Percentiles rank a stretch among this genome's conserved stretches.
Evolutionary conservation across 2,888 invertebrate species (phyloP).

Genomic region (Callyntrura guangdongensis): DNA sequence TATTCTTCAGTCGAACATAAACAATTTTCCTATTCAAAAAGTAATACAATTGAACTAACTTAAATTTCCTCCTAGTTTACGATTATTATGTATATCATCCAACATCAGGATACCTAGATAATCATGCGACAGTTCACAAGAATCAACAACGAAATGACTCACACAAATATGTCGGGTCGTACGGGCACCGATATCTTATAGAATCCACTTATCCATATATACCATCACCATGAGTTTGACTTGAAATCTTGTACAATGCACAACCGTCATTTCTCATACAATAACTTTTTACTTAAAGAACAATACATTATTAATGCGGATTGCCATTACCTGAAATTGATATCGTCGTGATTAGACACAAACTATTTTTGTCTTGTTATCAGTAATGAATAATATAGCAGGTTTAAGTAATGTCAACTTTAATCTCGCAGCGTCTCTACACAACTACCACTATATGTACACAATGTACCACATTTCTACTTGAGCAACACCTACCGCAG

Average conservation of each 20-base stretch:
- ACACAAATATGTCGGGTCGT: too few species aligned
- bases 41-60: too few species aligned
- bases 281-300: slow-evolving; percentile 40
- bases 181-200: too few species aligned
- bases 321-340: slow-evolving; percentile 19
- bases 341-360: neutral
- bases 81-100: too few species aligned
- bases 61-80: too few species aligned
- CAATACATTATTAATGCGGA: slow-evolving; percentile 25
- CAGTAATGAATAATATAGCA: slow-evolving; percentile 8
- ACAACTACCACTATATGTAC: too few species aligned
- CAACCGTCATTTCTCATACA: neutral
- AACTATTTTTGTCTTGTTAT: neutral
- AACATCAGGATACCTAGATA: too few species aligned
- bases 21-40: too few species aligned
- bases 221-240: neutral
- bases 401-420: neutral
- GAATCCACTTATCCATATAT: neutral
- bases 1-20: neutral
- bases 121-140: too few species aligned
- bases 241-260: neutral
- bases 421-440: neutral
- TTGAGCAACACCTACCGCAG: neutral
- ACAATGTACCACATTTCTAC: neutral
- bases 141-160: too few species aligned